phyloP scores from a whole-genome alignment of 2,113 vertebrate species.

The Gymnobelideus leadbeateri region DNA sequence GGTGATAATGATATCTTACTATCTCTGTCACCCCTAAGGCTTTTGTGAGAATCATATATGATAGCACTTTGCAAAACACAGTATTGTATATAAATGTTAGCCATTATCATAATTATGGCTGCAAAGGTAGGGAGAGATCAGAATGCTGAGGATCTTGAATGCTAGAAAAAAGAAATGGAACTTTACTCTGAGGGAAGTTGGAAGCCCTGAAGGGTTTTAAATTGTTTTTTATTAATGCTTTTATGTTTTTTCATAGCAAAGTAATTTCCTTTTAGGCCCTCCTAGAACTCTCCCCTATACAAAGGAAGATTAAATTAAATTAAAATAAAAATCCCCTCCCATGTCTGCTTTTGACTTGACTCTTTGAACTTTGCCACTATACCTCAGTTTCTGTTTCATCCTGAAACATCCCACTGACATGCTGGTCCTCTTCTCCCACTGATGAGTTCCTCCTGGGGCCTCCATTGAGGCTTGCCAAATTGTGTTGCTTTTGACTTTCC shows the following conservation, averaged over 20 bases:
- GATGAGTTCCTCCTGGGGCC: neutral
- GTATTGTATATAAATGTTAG: neutral
- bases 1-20: neutral
- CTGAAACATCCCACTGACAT: neutral
- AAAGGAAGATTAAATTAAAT: neutral
- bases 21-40: neutral
- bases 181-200: neutral
- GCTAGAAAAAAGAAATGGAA: neutral
- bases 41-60: neutral
- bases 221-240: neutral
- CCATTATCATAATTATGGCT: neutral
- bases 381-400: neutral
- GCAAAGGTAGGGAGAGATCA: neutral
- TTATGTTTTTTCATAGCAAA: neutral
- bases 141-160: neutral
- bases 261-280: neutral
- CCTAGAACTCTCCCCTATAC: neutral
- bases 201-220: neutral
- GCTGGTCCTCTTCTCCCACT: neutral
- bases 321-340: neutral
- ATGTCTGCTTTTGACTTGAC: neutral
- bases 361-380: neutral
- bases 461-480: neutral
- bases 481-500: neutral
- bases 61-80: neutral